Base-by-base conservation (phyloP, 2,797 vertebrate genomes). In the Prunella strophiata region DNA sequence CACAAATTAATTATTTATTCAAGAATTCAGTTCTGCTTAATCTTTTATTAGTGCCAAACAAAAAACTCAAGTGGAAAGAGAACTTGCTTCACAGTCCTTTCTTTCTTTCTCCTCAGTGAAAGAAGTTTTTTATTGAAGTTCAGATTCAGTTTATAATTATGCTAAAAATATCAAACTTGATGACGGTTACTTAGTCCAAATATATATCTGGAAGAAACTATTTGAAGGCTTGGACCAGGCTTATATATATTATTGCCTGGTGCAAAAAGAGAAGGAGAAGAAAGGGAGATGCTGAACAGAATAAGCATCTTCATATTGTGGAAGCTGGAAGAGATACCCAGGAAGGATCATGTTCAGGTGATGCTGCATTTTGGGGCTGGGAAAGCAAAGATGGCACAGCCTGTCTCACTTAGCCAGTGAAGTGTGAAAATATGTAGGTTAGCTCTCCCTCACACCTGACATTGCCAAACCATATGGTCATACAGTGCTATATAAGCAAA, bases 1-100 rank as follows among this genome's bases (percentile, higher is more conserved):
- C 55, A 88, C 50, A 85, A 68, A 89, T 89, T 77, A 40, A 93
- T 96, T 96, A 92, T 48, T 36, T 95, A 77, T 91, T 95, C 94
- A 88, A 82, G 73, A 94, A 91, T 92, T 95, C 36, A 93, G 14
- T 88, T 75, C 67, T 96, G 17, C 78, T 61, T 94, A 85, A 52
- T 70, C 22, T 84, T 85, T 96, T 86, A 82, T 54, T 42, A 16
- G 20, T 66, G 36, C 29, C 18, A 77, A 75, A 61, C 3, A 62
- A 84, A 42, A 15, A 52, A 5, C 7, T 52, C 3, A 40, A 73
- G 16, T 38, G 5, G 17, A 51, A 87, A 77, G 12, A 73, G 4
- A 52, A 30, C 5, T 38, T 4, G 5, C 48, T 78, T 66, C 66
- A 63, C 11, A 79, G 59, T 72, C 30, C 9, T 13, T 82, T 29